Evolutionary conservation across 2,888 invertebrate species (phyloP), one percentile per base, ranked within the genome.

Genomic region (Druceiella hillmani): DNA sequence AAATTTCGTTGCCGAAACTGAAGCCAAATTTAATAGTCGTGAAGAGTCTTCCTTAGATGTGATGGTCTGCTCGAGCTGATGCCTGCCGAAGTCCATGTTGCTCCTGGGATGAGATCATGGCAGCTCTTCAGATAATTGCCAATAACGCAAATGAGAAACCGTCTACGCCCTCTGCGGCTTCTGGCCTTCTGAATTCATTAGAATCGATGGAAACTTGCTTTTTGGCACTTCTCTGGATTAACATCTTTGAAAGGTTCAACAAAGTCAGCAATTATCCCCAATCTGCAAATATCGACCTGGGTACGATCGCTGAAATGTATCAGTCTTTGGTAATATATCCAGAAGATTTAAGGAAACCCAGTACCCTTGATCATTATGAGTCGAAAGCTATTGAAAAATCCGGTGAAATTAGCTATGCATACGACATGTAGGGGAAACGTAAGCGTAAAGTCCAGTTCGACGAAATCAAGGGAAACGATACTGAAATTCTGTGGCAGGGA

Each of bases 31-130:
- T 26, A 34, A 31, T 26, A 34, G 40, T 40, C 22, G 30, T 40
- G 22, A 43, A 41, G 39, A 34, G 40, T 38, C 17, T 45, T 36
- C 42, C 38, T 4, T 29, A 33, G 33, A 40, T 43, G 36, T 34
- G 40, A 40, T 46, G 44, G 42, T 46, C 38, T 27, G 41, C 40
- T 37, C 36, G 40, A 43, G 40, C 40, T 30, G 42, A 46, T 33
- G 44, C 37, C 10, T 40, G 40, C 11, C 34, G 38, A 30, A 37
- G 32, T 16, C 38, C 42, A 17, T 37, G 41, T 17, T 28, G 38
- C 28, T 45, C 42, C 27, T 44, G 36, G 34, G 33, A 24, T 29
- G 33, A 36, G 27, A 27, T 46, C 17, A 38, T 30, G n/a, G 30
- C 26, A 9, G 40, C 34, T 17, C 32, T 40, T 11, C 26, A 15